Evolutionary conservation across 2,888 invertebrate genomes (phyloP), one percentile per base, ranked within the genome.

Genomic region (Machimus rusticus): DNA sequence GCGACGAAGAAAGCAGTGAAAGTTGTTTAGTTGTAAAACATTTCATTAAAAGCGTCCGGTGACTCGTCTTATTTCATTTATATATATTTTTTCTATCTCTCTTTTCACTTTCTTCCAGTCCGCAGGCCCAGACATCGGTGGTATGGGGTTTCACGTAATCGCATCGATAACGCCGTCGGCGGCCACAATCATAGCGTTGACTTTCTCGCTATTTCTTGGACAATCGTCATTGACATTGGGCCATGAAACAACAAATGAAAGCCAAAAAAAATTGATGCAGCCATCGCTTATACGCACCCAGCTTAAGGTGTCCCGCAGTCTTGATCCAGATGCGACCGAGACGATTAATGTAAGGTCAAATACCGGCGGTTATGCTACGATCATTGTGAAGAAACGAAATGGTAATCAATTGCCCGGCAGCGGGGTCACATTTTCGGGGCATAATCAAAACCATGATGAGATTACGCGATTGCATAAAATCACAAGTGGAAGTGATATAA

Each of bases 261-360:
- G 39, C 5, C 37, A 66, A 23, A 51, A 79, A 66, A 86, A 81
- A 87, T 66, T 34, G 8, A 34, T 74, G 34, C 87, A 90, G 51
- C 95, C 96, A 5, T 93, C 95, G 87, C 94, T 95, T 74, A 94
- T 96, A 31, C 94, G 96, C 88, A 96, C 96, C 0, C 95, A 96
- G 91, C 93, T 96, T 74, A 96, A 96, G 91, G 96, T 96, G 28
- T 95, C 96, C 1, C 94, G 97, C 88, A 96, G 96, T 91, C 93
- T 97, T 19, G 95, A 96, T 91, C 96, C 97, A 0, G 95, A 95
- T 34, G 95, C 96, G 89, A 96, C 96, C 78, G 96, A 96, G 91
- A 96, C 96, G 51, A 93, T 97, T 74, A 96, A 95, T 90, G 96
- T 97, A 0, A 94, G 95, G 90, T 96, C 96, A 0, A 95, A 95